Base-by-base conservation (phyloP, 2,888 invertebrate species). In the Epsilonema sp. region DNA sequence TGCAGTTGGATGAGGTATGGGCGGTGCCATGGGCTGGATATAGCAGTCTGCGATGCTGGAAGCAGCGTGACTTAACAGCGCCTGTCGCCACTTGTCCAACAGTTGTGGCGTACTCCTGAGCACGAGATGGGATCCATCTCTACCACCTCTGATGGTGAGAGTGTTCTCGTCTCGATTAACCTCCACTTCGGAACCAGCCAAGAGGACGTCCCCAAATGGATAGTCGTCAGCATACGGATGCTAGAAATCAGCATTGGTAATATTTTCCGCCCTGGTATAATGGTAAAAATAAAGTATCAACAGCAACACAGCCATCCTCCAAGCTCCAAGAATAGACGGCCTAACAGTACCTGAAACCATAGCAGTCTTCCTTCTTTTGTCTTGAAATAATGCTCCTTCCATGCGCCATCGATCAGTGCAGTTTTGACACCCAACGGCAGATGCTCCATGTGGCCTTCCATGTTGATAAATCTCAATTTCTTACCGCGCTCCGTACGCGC, bases 361-460 rank as follows among this genome's bases (percentile, higher is more conserved):
- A 68, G 67, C 22, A 74, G 61, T 55, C 69, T 64, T n/a, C 74
- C 74, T 54, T 73, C 70, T 50, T 66, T 64, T n/a, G 70, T 67
- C 50, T 65, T 63, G 59, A 74, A 74, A 59, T 71, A 75, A 50
- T 71, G 63, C 44, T 69, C 61, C 54, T 73, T 73, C 75, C 75
- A 75, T 3, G 73, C 72, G 56, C 73, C 73, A 61, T 74, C 70
- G 44, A 73, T 65, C 1, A 73, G 74, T 1, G 72, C 70, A 52
- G 73, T 72, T 51, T 68, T 70, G 53, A 71, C 65, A 48, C 70
- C 70, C 51, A 69, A 63, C 1, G 72, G 72, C 46, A 73, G 55
- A 52, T 70, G 70, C 49, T 75, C 74, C 60, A 74, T 61, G 55
- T 70, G 69, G 0, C 74, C 74, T 55, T 73, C 73, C 65, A 73